These are phyloP conservation scores for Drosophila koepferae DNA, from an alignment of 2,888 invertebrate species.

Conservation along the genomic window DNA sequence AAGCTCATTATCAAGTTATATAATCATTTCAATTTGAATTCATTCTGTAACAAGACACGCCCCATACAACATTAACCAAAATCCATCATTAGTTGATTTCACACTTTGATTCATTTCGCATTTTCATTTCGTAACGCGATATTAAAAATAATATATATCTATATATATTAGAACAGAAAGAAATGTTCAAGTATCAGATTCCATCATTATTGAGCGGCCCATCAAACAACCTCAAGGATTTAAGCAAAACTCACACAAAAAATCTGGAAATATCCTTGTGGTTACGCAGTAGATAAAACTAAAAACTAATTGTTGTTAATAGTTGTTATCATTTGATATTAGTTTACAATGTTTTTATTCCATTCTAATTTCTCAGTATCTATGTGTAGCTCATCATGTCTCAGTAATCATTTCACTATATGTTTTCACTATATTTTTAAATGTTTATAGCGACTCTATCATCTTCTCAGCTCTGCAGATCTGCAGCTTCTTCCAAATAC, in stretches of 20 bases:
- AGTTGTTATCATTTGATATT: conserved; percentile 59
- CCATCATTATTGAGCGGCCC: conserved; percentile 86
- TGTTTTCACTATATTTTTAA: conserved; percentile 4
- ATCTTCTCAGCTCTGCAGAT: conserved; percentile 26
- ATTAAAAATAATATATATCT: conserved; percentile 2
- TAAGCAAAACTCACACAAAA: conserved; percentile 44
- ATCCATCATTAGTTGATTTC: conserved; percentile 49
- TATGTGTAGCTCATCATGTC: conserved; percentile 62
- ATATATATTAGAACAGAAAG: conserved; percentile 30
- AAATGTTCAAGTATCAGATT: conserved; percentile 83
- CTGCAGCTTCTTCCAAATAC: conserved; percentile 18
- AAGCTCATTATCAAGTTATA: conserved; percentile 45
- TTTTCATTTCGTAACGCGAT: conserved; percentile 43
- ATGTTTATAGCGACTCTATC: conserved; percentile 44
- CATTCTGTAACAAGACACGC: conserved; percentile 25
- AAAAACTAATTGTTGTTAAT: conserved; percentile 74
- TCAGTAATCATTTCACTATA: conserved; percentile 5
- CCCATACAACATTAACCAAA: conserved; percentile 49
- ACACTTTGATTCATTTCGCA: conserved; percentile 50
- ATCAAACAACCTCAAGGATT: conserved; percentile 78
- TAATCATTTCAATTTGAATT: conserved; percentile 17
- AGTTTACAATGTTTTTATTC: conserved; percentile 35
- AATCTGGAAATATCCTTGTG: conserved; percentile 61
- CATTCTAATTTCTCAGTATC: conserved; percentile 56
- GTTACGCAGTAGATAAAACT: conserved; percentile 66